Percentiles rank a stretch among this genome's conserved stretches.
Conservation (phyloP, 1,140 invertebrate species). For the Papilio glaucus region DNA sequence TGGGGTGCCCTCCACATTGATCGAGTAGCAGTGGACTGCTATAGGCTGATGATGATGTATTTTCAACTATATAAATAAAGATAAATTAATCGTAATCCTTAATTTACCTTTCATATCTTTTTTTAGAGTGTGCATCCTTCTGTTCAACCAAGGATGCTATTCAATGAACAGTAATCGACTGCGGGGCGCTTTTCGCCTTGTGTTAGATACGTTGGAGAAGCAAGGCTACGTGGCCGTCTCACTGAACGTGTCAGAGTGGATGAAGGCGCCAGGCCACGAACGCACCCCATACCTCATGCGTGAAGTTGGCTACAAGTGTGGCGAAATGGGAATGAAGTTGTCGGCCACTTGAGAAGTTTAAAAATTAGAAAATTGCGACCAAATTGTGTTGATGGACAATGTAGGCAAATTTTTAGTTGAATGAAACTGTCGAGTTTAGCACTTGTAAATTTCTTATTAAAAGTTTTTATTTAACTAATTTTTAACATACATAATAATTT, state of each 20-base stretch:
- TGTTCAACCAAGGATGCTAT: constrained; percentile 73
- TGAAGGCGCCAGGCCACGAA: constrained; percentile 62
- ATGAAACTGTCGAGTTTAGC: not conserved
- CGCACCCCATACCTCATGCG: constrained; percentile 66
- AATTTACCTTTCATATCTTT: not conserved
- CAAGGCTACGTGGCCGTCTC: constrained; percentile 62
- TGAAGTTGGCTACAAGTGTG: constrained; percentile 70
- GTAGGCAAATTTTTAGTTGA: constrained; percentile 39
- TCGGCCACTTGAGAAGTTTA: constrained; percentile 54
- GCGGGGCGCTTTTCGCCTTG: constrained; percentile 65
- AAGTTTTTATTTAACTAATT: not conserved
- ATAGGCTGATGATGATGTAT: no score
- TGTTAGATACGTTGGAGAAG: constrained; percentile 68
- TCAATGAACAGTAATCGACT: constrained; percentile 77
- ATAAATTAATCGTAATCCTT: constrained; percentile 25
- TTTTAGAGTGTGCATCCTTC: constrained; percentile 71
- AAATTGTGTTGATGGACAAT: not conserved
- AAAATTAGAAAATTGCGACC: constrained; percentile 25
- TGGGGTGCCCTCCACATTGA: no score
- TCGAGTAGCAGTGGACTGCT: no score
- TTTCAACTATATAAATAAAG: not conserved
- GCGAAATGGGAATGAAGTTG: constrained; percentile 70
- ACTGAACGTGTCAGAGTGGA: constrained; percentile 64
- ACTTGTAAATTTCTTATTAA: constrained; percentile 12
- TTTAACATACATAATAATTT: not conserved